Evolutionary conservation across 2,113 vertebrate species (phyloP), one percentile per base, ranked within the genome.

Genomic region (Paradisaea rubra): DNA sequence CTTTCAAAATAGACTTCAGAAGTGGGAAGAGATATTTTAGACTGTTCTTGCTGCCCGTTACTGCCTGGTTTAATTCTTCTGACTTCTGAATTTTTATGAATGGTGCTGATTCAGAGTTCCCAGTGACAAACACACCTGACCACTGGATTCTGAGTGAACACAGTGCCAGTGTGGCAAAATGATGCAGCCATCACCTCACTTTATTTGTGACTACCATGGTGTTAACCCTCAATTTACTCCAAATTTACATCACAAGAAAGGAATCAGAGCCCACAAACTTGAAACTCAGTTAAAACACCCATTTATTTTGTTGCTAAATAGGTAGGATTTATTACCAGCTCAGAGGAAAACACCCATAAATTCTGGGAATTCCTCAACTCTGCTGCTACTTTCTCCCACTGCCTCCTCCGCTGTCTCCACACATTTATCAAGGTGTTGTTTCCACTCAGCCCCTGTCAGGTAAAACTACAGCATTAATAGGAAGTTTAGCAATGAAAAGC

Each of bases 101-200:
- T 81, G 50, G 52, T 21, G 7, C 22, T 57, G 33, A 71, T 31
- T 66, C 30, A 70, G 24, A 64, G 22, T 13, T 73, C 31, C 64
- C 44, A 68, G 28, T 47, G 53, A 60, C 33, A 76, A 53, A 31
- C 0, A 1, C 10, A 22, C 13, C 15, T 79, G n/a, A 39, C 21
- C 28, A 6, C 21, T 44, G 65, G 13, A 24, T 64, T 95, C 66
- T 1, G 15, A 71, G 42, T 39, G 11, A 68, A 30, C 17, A 44
- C 59, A 44, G 18, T 1, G 0, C 10, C 33, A 49, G 4, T 1
- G 6, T 50, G n/a, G 50, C 20, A 3, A 39, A 72, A 1, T 1
- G 9, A 42, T 13, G 14, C 9, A 82, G 19, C 20, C 13, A 27
- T 24, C 60, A 54, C 3, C 30, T 61, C 19, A 11, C 10, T 50